These are phyloP conservation scores for Athripsodes cinereus DNA, from an alignment of 2,888 invertebrate species.

Conservation along the genomic window DNA sequence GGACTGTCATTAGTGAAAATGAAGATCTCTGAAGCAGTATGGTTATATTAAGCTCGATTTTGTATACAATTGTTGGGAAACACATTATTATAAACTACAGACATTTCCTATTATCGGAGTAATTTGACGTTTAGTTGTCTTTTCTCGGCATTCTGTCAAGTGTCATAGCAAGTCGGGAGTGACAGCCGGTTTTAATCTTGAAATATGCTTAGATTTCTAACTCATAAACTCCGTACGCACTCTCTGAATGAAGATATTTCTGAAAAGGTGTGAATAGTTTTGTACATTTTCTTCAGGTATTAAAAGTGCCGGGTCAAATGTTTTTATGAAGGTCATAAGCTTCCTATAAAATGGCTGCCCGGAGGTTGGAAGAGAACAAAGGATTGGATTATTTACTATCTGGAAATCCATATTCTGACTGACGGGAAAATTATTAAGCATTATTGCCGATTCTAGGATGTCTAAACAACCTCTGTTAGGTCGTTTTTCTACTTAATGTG, in stretches of 20 bases:
- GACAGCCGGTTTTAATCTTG: conserved; percentile 44
- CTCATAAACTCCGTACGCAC: conserved; percentile 79
- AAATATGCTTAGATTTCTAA: conserved; percentile 82
- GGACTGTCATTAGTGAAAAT: conserved; percentile 20
- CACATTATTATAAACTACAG: neutral
- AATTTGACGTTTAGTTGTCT: conserved; percentile 28
- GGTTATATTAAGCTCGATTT: no score
- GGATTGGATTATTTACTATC: conserved; percentile 35
- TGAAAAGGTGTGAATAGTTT: conserved; percentile 59
- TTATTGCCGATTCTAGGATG: no score
- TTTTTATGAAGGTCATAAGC: conserved; percentile 40
- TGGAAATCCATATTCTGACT: conserved; percentile 6
- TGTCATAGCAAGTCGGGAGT: conserved; percentile 37
- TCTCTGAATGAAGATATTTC: conserved; percentile 77
- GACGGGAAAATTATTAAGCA: no score
- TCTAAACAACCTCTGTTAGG: no score
- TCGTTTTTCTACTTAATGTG: no score
- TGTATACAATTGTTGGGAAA: neutral
- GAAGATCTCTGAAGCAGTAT: no score
- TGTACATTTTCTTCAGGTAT: conserved; percentile 15
- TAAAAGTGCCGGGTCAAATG: conserved; percentile 24
- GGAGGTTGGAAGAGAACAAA: conserved; percentile 53
- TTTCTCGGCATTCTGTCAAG: conserved; percentile 29
- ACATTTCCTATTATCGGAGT: conserved; percentile 9
- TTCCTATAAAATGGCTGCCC: conserved; percentile 59